Evolutionary conservation across 2,113 vertebrate species (phyloP), one percentile per base, ranked within the genome.

Genomic region (Notothenia rossii): DNA sequence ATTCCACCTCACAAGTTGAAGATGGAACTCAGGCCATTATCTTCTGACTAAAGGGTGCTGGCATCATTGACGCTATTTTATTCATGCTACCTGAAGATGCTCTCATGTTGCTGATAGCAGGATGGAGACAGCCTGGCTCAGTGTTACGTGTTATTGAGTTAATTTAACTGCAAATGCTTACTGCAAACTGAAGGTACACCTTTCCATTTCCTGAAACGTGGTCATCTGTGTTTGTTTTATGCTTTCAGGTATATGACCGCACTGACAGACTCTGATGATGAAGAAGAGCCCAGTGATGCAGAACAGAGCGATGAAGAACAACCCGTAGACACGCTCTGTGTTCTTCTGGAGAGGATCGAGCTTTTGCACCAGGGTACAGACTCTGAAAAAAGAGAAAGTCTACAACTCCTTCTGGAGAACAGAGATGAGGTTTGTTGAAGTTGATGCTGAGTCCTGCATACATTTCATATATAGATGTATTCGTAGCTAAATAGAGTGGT

Each of bases 191-290:
- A 71, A 40, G 14, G 9, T 36, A 3, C 40, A 33, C 12, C 4
- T 64, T 61, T 68, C 69, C 20, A 63, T 65, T 73, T 54, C 12
- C 12, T 50, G 45, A 60, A n/a, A 48, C 13, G 2, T 18, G 18
- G 2, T 76, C 4, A 15, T 22, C 7, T 74, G 10, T 51, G 14
- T 75, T 15, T 40, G 7, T 40, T 78, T 20, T 84, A 3, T 59
- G 56, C 91, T 96, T 83, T 79, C 91, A 99, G 98, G 88, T 99
- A 99, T 74, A 95, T 98, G 60, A 99, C 98, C 0, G 98, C 98
- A 74, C 92, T 97, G 84, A 98, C 97, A 1, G 98, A 99, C 86
- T 97, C 97, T n/a, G 95, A 96, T 13, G 98, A 98, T 86, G 97
- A 95, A 77, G 94, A 95, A 77, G 94, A 95, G 40, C 90, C 86